phyloP scores from a whole-genome alignment of 2,797 vertebrate species.

The Sylvia borin region DNA sequence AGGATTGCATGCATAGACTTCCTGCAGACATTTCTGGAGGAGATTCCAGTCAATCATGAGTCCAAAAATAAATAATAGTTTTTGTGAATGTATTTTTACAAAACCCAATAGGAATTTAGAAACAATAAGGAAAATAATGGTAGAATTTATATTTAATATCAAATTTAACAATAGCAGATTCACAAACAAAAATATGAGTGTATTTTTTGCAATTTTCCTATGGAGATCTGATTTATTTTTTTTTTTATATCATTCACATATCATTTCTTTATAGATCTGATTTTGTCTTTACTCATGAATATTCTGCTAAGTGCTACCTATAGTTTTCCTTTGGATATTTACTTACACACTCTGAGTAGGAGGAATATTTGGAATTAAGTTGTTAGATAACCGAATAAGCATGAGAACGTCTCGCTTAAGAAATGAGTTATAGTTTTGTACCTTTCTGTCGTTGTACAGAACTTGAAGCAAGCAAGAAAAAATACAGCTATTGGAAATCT shows the following conservation, averaged over 20 bases:
- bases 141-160: background rate
- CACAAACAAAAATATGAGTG: background rate
- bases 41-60: background rate
- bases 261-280: background rate
- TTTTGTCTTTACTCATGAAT: background rate
- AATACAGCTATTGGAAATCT: background rate
- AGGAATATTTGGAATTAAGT: background rate
- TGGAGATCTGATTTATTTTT: background rate
- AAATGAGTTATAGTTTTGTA: background rate
- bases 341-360: background rate
- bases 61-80: background rate
- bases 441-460: background rate
- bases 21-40: background rate
- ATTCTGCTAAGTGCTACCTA: background rate
- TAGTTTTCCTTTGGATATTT: background rate
- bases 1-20: background rate
- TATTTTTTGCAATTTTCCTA: background rate
- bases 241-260: background rate
- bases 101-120: background rate
- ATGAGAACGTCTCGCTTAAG: fast-evolving
- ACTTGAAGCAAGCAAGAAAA: background rate
- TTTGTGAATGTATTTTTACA: background rate
- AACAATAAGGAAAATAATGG: background rate
- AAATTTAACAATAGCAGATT: background rate
- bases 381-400: background rate